A percentile compares a stretch with the other conserved stretches of the same genome.
phyloP scores from a whole-genome alignment of 2,797 vertebrate genomes.

The Avahi laniger region DNA sequence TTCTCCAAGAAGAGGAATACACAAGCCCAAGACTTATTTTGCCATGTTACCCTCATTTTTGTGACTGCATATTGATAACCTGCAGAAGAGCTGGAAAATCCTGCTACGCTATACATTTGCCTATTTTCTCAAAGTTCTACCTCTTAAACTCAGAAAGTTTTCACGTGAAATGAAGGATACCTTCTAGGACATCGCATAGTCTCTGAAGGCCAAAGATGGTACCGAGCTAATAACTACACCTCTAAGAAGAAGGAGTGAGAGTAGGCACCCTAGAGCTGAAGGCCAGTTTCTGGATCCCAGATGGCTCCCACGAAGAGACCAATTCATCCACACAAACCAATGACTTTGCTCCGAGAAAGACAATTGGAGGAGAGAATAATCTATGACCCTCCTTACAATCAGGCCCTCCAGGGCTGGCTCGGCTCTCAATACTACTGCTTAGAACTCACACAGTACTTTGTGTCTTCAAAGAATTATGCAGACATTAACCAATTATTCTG shows the following conservation, averaged over 20 bases:
- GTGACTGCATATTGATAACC: background rate
- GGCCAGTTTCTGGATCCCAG: background rate
- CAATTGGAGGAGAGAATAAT: background rate
- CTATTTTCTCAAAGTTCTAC: background rate
- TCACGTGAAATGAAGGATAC: background rate
- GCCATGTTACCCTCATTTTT: background rate
- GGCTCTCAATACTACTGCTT: conserved; percentile 10
- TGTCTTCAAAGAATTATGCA: conserved; percentile 67
- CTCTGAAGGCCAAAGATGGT: conserved; percentile 15
- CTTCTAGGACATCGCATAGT: conserved; percentile 16
- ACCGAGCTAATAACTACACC: conserved; percentile 18
- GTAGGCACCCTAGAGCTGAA: background rate
- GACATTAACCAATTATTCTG: conserved; percentile 74
- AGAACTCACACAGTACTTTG: conserved; percentile 55
- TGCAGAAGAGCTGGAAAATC: background rate
- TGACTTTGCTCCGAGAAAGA: background rate
- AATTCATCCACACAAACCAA: background rate
- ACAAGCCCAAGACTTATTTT: background rate
- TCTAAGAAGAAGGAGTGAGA: background rate
- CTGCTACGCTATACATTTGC: background rate
- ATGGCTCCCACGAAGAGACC: conserved; percentile 10
- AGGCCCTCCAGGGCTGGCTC: background rate
- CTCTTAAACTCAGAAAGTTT: background rate
- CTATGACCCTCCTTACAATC: conserved; percentile 37
- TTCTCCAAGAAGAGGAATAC: background rate